These are phyloP conservation scores for Leuciscus waleckii DNA, from an alignment of 2,797 vertebrate genomes.

Conservation along the genomic window DNA sequence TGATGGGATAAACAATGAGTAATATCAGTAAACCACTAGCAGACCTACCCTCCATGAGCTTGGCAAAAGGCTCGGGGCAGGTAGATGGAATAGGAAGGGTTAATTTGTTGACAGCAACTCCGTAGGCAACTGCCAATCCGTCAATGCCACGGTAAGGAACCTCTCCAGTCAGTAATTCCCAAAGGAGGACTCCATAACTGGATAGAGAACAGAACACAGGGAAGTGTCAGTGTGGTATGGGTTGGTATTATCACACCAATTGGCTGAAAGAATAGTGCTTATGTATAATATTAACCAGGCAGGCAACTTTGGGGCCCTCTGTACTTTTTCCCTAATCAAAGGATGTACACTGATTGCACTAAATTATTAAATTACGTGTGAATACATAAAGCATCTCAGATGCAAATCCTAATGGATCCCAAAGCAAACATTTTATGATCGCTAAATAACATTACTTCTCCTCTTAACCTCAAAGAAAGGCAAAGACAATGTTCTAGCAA, in stretches of 20 bases:
- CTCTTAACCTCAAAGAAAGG: background rate
- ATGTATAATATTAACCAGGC: background rate
- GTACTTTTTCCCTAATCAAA: background rate
- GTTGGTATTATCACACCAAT: background rate
- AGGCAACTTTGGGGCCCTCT: background rate
- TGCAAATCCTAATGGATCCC: background rate
- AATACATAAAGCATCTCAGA: background rate
- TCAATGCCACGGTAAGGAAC: constrained; percentile 97
- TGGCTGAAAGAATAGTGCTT: background rate
- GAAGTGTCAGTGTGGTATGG: background rate
- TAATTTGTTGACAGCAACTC: constrained; percentile 94
- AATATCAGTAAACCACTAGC: background rate
- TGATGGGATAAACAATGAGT: background rate
- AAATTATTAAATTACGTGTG: background rate
- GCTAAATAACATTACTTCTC: background rate
- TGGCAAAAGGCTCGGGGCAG: constrained; percentile 93
- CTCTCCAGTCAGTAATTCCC: constrained; percentile 95
- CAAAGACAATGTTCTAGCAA: background rate
- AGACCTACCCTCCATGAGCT: constrained; percentile 91
- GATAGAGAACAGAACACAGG: constrained; percentile 34
- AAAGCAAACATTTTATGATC: background rate
- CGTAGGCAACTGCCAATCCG: constrained; percentile 92
- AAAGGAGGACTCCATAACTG: constrained; percentile 94
- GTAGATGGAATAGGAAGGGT: constrained; percentile 95
- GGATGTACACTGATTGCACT: background rate